phyloP scores from a whole-genome alignment of 2,888 invertebrate genomes.

The Macrosoma leucophasiata region DNA sequence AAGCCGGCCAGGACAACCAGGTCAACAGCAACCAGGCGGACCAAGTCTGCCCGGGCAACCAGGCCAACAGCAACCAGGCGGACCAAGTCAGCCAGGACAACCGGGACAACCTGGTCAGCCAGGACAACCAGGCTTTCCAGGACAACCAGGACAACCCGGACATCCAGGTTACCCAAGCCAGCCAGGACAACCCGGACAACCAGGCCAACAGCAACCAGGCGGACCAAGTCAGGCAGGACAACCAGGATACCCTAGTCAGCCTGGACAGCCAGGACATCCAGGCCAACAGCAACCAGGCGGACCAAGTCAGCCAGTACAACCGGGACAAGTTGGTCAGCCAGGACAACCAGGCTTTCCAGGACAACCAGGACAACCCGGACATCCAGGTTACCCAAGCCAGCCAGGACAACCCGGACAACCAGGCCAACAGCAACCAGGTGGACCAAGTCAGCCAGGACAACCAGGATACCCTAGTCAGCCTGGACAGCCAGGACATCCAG shows the following conservation, averaged over 20 bases:
- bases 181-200: conserved; percentile 24
- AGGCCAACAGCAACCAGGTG: conserved; percentile 25
- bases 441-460: conserved; percentile 23
- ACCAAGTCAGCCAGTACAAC: conserved; percentile 14
- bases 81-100: conserved; percentile 47
- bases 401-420: conserved; percentile 50
- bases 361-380: conserved; percentile 51
- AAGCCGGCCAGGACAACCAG: conserved; percentile 23
- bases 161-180: conserved; percentile 19
- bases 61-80: conserved; percentile 32
- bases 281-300: conserved; percentile 21
- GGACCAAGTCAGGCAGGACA: conserved; percentile 20
- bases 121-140: conserved; percentile 21
- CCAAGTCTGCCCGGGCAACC: conserved; percentile 28
- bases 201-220: too few relatives aligned
- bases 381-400: conserved; percentile 23
- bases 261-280: conserved; percentile 21
- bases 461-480: conserved; percentile 22
- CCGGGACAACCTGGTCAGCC: conserved; percentile 29
- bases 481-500: conserved; percentile 25
- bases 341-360: conserved; percentile 45
- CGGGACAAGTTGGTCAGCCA: conserved; percentile 31
- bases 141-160: conserved; percentile 25
- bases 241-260: conserved; percentile 22
- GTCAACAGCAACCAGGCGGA: conserved; percentile 18